Evolutionary conservation across 2,113 vertebrate species (phyloP).

Genomic region (Sphaerodactylus townsendi): DNA sequence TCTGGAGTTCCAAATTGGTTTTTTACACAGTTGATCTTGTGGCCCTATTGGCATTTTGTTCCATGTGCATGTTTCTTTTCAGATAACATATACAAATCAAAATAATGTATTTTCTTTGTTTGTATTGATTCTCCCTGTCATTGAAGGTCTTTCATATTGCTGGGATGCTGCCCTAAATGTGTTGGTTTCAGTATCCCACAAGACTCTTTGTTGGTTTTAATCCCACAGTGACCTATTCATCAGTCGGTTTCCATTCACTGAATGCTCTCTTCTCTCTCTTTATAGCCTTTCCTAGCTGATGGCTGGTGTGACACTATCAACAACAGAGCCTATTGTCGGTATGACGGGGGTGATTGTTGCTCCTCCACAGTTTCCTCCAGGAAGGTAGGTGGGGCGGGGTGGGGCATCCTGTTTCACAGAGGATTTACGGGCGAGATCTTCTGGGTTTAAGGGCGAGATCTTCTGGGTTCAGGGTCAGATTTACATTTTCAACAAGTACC

Average conservation of each 20-base stretch:
- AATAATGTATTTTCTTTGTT: background rate
- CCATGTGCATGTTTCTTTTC: background rate
- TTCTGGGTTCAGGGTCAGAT: background rate
- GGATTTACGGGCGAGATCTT: background rate
- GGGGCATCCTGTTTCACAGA: background rate
- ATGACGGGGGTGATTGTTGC: conserved; percentile 97
- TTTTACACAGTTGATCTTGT: background rate
- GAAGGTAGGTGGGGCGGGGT: conserved; percentile 84
- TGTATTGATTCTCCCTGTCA: background rate
- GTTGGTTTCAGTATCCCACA: background rate
- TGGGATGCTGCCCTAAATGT: background rate
- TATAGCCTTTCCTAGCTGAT: conserved; percentile 92
- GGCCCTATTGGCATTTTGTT: background rate
- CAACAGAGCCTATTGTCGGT: conserved; percentile 95
- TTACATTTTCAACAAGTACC: background rate
- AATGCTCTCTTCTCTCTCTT: background rate
- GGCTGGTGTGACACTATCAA: conserved; percentile 99
- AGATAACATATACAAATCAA: background rate
- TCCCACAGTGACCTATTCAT: background rate
- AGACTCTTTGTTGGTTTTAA: background rate
- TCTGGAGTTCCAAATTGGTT: too few relatives aligned
- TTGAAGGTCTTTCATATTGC: background rate
- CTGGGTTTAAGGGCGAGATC: background rate
- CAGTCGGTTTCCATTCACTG: conserved; percentile 3
- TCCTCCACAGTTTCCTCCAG: conserved; percentile 92